Conservation (phyloP, 2,888 invertebrate species). For the Nipponacmea schrenckii region DNA sequence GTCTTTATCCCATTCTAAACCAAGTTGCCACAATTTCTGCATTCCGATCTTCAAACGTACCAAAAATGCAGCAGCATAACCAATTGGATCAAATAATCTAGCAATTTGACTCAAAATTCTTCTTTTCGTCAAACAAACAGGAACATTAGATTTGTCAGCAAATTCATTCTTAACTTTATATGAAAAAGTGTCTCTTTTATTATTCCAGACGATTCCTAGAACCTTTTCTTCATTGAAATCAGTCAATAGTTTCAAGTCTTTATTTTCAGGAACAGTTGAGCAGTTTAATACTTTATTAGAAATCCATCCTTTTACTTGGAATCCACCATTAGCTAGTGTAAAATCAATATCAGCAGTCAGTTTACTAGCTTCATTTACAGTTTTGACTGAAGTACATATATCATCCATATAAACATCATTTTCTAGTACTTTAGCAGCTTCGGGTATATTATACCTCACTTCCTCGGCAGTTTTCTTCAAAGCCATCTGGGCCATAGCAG, state of each 20-base stretch:
- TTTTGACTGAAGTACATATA: conserved; percentile 1
- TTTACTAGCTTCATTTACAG: conserved; percentile 1
- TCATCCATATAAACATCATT: not conserved
- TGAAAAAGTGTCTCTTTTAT: not conserved
- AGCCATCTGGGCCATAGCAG: conserved; percentile 17
- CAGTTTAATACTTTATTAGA: not conserved
- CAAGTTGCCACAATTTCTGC: not conserved
- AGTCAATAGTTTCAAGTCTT: not conserved
- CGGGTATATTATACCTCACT: too few species aligned
- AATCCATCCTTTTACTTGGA: not conserved
- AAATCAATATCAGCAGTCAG: not conserved
- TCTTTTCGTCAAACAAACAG: not conserved
- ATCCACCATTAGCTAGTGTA: not conserved
- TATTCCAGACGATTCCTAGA: not conserved
- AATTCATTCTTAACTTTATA: not conserved
- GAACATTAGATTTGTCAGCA: not conserved
- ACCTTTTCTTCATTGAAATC: not conserved
- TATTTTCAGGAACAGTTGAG: not conserved
- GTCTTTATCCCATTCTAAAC: not conserved
- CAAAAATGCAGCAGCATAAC: not conserved
- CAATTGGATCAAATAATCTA: not conserved
- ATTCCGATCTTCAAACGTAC: not conserved
- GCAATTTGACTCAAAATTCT: not conserved
- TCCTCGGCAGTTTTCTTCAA: not conserved
- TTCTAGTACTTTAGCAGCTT: too few species aligned